Evolutionary conservation across 30 jellyfish, hydroid and myxozoan species (phyloP).

Genomic region (Nemopilema nomurai): DNA sequence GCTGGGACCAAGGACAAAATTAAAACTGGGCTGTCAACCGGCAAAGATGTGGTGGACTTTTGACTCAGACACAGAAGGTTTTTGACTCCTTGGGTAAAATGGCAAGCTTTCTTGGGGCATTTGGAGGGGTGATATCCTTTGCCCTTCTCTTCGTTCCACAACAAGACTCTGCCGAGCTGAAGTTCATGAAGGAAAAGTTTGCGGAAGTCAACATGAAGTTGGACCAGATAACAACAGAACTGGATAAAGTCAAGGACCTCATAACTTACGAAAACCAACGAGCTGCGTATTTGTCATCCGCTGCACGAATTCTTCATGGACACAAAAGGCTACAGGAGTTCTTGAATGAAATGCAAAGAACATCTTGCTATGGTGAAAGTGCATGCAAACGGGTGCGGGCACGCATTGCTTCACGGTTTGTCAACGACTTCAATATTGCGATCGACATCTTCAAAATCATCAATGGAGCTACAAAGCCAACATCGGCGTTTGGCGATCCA

Average conservation of each 20-base stretch:
- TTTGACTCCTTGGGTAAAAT: slow-evolving; percentile 25
- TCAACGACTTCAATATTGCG: slow-evolving; percentile 26
- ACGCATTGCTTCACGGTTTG: slow-evolving; percentile 42
- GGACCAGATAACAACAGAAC: slow-evolving; percentile 45
- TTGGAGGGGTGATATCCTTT: slow-evolving; percentile 41
- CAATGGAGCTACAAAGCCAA: slow-evolving; percentile 24
- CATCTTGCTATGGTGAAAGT: slow-evolving; percentile 2
- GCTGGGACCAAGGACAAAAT: slow-evolving; percentile 10
- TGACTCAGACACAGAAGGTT: slow-evolving; percentile 9
- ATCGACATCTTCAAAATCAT: slow-evolving; percentile 21
- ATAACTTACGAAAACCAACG: slow-evolving; percentile 48
- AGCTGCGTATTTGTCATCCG: slow-evolving; percentile 22
- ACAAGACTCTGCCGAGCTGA: slow-evolving; percentile 38
- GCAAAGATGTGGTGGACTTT: slow-evolving; percentile 11
- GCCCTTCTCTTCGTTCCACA: slow-evolving; percentile 24
- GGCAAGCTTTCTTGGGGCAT: slow-evolving; percentile 56
- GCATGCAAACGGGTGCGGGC: slow-evolving; percentile 30
- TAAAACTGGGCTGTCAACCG: slow-evolving; percentile 6
- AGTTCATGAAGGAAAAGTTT: slow-evolving; percentile 31
- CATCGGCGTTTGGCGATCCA: slow-evolving; percentile 48
- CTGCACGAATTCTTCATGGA: slow-evolving; percentile 16
- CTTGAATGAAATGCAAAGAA: slow-evolving; percentile 22
- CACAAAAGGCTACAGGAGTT: slow-evolving; percentile 32
- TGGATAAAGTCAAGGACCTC: slow-evolving; percentile 18
- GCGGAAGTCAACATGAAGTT: slow-evolving; percentile 59